These are phyloP conservation scores for Lampropteryx suffumata DNA, from an alignment of 2,888 invertebrate species.

Conservation along the genomic window DNA sequence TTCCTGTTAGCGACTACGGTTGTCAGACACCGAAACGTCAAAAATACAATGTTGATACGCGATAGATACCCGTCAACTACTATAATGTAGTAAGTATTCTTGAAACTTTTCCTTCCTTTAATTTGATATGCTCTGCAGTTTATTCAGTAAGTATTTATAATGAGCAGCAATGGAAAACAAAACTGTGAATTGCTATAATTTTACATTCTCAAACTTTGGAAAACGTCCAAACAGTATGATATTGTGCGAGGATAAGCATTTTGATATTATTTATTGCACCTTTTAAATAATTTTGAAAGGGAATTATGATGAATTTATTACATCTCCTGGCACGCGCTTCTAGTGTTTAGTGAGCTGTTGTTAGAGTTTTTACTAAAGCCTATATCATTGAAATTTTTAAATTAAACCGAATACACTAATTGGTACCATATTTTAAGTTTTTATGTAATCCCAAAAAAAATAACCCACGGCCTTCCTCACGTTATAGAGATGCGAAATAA, in stretches of 20 bases:
- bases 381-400: neutral
- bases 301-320: constrained; percentile 43
- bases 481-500: no score
- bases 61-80: no score
- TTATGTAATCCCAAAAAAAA: no score
- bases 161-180: constrained; percentile 38
- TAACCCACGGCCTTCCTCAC: no score
- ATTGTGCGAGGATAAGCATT: constrained; percentile 48
- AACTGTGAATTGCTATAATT: constrained; percentile 33
- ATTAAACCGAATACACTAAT: no score
- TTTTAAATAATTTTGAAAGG: constrained; percentile 45
- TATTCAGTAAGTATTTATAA: constrained; percentile 32
- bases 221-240: constrained; percentile 44
- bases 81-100: no score
- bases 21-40: no score
- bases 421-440: no score
- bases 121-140: constrained; percentile 20
- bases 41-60: no score
- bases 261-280: constrained; percentile 46
- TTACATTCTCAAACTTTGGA: constrained; percentile 40
- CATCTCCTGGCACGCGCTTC: constrained; percentile 16
- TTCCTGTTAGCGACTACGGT: no score
- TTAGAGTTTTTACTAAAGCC: neutral
- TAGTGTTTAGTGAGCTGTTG: neutral
- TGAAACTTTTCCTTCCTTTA: no score